Conservation (phyloP, 2,888 invertebrate species). For the Pterobdella sp. region DNA sequence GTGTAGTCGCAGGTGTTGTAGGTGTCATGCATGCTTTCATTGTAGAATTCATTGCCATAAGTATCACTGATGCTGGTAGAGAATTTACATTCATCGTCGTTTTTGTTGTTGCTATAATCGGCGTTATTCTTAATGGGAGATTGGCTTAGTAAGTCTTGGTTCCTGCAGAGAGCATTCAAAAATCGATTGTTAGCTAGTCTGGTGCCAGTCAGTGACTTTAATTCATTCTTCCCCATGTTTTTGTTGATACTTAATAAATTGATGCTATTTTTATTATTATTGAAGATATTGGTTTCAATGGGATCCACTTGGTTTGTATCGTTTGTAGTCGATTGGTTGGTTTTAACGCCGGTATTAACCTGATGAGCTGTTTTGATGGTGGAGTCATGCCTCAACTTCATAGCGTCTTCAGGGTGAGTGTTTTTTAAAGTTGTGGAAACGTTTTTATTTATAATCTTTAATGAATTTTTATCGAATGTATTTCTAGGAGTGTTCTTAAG, state of each 20-base stretch:
- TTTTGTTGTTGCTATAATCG: no score
- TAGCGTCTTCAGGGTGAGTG: no score
- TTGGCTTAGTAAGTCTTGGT: not conserved
- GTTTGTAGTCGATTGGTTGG: no score
- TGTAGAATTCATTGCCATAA: not conserved
- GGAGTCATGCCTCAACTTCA: not conserved
- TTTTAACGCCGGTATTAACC: no score
- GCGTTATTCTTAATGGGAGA: no score
- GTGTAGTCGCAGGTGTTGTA: not conserved
- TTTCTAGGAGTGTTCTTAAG: no score
- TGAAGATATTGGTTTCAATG: not conserved
- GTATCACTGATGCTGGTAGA: conserved; percentile 21
- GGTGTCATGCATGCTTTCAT: not conserved
- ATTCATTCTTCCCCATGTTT: not conserved
- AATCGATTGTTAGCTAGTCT: not conserved
- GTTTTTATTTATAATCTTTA: no score
- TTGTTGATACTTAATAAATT: not conserved
- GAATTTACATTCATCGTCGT: no score
- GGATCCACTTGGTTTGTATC: no score
- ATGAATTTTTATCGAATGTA: no score
- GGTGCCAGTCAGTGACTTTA: not conserved
- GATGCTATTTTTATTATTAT: conserved; percentile 15
- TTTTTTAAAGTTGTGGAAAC: no score
- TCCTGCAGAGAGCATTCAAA: not conserved
- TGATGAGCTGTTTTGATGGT: not conserved